Percentiles rank a stretch among this genome's conserved stretches.
phyloP scores from a whole-genome alignment of 2,888 invertebrate species.

The Acleris holmiana region DNA sequence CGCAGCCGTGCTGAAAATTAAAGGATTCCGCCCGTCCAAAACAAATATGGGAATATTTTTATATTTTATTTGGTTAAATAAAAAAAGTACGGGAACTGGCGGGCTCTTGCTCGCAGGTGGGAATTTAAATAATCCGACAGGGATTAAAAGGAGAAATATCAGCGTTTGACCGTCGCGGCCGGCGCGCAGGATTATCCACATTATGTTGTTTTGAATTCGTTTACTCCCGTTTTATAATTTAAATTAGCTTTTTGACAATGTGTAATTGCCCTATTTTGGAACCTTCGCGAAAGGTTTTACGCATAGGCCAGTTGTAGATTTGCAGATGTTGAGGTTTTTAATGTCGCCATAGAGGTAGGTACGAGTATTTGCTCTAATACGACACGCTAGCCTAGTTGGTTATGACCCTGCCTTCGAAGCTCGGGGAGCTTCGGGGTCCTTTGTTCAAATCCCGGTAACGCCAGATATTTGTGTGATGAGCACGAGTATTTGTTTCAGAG shows the following conservation, averaged over 20 bases:
- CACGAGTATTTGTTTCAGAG: too few relatives aligned
- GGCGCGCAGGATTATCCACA: constrained; percentile 68
- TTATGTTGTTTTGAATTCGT: constrained; percentile 68
- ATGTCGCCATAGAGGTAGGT: too few relatives aligned
- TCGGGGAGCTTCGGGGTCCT: too few relatives aligned
- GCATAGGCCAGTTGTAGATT: too few relatives aligned
- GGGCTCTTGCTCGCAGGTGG: constrained; percentile 76
- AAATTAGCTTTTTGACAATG: constrained; percentile 58
- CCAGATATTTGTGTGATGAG: too few relatives aligned
- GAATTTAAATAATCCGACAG: constrained; percentile 85
- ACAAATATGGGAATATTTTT: constrained; percentile 82
- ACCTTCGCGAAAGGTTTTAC: neutral
- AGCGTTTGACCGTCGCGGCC: constrained; percentile 79
- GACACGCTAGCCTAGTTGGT: too few relatives aligned
- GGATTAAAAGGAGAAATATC: constrained; percentile 84
- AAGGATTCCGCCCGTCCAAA: constrained; percentile 82
- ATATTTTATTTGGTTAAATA: constrained; percentile 82
- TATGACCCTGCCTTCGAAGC: too few relatives aligned
- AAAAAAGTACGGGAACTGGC: constrained; percentile 66
- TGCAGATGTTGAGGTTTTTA: too few relatives aligned
- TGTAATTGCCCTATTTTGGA: constrained; percentile 18
- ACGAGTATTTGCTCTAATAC: too few relatives aligned
- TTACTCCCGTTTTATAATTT: constrained; percentile 68
- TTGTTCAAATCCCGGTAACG: too few relatives aligned
- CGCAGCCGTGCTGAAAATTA: constrained; percentile 80